A percentile compares a stretch with the other conserved stretches of the same genome.
Evolutionary conservation across 2,888 invertebrate genomes (phyloP).

Genomic region (Latrodectus hesperus): DNA sequence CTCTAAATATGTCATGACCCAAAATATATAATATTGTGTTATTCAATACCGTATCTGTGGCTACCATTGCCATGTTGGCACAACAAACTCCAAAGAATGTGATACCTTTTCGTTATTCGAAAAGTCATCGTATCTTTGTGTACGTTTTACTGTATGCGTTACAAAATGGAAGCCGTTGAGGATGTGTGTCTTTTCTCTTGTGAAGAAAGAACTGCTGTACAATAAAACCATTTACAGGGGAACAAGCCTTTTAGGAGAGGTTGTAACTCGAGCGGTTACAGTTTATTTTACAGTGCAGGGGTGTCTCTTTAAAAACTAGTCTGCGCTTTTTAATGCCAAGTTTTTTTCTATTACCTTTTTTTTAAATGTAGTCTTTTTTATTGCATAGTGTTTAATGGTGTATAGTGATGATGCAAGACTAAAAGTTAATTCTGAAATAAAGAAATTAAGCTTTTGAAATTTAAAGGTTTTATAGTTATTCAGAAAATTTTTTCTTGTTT

Average conservation of each 20-base stretch:
- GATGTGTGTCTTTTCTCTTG: neutral
- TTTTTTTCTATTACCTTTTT: neutral
- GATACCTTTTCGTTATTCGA: conserved; percentile 38
- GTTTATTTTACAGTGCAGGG: conserved; percentile 48
- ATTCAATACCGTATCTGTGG: conserved; percentile 6
- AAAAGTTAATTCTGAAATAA: no score
- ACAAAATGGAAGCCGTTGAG: neutral
- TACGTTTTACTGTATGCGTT: neutral
- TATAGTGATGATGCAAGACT: neutral
- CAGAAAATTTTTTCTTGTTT: no score
- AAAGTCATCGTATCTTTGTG: conserved; percentile 43
- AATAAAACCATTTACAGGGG: conserved; percentile 55
- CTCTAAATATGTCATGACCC: neutral
- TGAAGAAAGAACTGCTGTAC: conserved; percentile 1
- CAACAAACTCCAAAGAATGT: conserved; percentile 32
- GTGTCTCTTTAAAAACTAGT: conserved; percentile 22
- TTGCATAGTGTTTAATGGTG: no score
- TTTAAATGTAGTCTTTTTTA: no score
- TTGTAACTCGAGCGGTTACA: conserved; percentile 30
- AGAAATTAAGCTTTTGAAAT: no score
- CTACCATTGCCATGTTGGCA: conserved; percentile 27
- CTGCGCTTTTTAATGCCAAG: conserved; percentile 8
- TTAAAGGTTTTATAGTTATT: no score
- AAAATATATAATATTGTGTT: conserved; percentile 7
- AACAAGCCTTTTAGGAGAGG: neutral